Conservation (phyloP, 1,140 invertebrate species). For the Brachionus angularis region DNA sequence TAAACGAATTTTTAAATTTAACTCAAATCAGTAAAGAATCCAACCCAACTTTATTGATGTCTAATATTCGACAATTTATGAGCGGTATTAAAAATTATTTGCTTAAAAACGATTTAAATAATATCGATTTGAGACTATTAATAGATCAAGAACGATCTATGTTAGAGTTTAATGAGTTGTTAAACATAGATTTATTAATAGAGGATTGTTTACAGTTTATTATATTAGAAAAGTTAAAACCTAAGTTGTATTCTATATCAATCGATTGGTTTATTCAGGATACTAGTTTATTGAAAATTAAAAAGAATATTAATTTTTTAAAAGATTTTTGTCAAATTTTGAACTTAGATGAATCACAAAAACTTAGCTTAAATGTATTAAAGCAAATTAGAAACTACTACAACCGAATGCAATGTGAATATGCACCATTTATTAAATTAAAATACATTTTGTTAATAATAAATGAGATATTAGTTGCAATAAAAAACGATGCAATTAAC, state of each 20-base stretch:
- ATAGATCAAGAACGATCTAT: background rate
- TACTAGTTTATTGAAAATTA: background rate
- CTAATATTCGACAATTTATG: slow-evolving; percentile 20
- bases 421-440: slow-evolving; percentile 26
- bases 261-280: slow-evolving; percentile 18
- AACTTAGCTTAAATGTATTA: background rate
- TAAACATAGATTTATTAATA: slow-evolving; percentile 7
- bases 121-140: background rate
- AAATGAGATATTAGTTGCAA: background rate
- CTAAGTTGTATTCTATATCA: slow-evolving; percentile 13
- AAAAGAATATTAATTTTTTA: background rate
- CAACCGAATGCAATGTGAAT: slow-evolving; percentile 31
- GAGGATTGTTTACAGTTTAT: slow-evolving; percentile 24
- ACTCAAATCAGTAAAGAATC: background rate
- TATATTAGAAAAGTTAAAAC: slow-evolving; percentile 9
- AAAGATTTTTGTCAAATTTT: background rate
- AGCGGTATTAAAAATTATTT: slow-evolving; percentile 29
- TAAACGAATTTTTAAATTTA: slow-evolving; percentile 16
- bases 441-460: slow-evolving; percentile 8
- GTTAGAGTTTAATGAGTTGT: background rate
- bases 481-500: background rate
- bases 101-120: background rate
- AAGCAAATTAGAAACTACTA: slow-evolving; percentile 13
- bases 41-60: slow-evolving; percentile 21
- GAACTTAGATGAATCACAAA: background rate